Evolutionary conservation across 1,140 invertebrate species (phyloP), one percentile per base, ranked within the genome.

Genomic region (Druon quercuslanigerum): DNA sequence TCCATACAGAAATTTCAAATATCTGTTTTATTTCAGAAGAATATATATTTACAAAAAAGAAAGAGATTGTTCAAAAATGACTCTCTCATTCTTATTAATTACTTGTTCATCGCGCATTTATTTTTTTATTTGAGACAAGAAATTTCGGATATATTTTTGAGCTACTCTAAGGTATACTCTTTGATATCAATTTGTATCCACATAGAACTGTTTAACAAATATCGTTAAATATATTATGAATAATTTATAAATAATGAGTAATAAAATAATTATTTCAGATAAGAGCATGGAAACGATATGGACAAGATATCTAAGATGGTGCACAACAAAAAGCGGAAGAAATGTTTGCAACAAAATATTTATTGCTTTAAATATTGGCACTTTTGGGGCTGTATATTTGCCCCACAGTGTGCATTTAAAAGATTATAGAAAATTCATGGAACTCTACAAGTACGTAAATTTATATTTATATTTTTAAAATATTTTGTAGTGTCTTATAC

Each of bases 331-430:
- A 66, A 0, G 3, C 6, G 60, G 60, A 66, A 13, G n/a, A 66
- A 66, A n/a, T 40, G 14, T 66, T 2, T 33, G 60, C 11, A 46
- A 12, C 8, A 2, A 0, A 66, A 2, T n/a, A 16, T 40, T 12
- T n/a, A 1, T 66, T 40, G 25, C 13, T n/a, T 46, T 40, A n/a
- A 66, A 51, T 33, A 25, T 75, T 71, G 76, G 51, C 20, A 46
- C 3, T 6, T 76, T 52, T 50, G 54, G 4, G 50, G n/a, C 16
- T 9, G 19, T n/a, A 50, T 19, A 71, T 25, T 50, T 11, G 1
- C 77, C 93, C 3, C 88, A 94, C 51, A 92, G 93, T 51, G 75
- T 92, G n/a, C 88, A 92, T 1, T 71, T 94, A 17, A 71, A 91
- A 5, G 87, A 92, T 78, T 93, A 92, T 79, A 90, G 88, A 72